Base-by-base conservation (phyloP, 2,888 invertebrate genomes). In the Coremacera marginata region DNA sequence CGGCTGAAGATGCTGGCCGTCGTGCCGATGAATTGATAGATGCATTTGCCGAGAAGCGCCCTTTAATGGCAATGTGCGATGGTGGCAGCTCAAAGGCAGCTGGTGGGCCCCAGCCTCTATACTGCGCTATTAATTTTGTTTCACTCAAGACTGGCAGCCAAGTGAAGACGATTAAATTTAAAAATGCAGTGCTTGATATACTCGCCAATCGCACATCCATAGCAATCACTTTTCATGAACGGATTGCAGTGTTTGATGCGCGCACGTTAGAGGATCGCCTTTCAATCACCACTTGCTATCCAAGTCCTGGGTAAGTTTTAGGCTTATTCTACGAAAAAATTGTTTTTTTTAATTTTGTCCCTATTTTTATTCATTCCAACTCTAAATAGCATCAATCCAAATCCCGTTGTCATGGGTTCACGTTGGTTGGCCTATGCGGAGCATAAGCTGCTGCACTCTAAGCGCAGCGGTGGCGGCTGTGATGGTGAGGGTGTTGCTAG, bases 241-340 rank as follows among this genome's bases (percentile, higher is more conserved):
- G 95, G 78, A 94, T 98, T 82, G 96, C 97, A 0, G 94, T 98
- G 14, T 97, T 98, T 89, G 97, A 97, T 90, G 95, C 97, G 3
- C 93, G 94, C 81, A 95, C 94, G 0, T 91, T 98, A 68, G 97
- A 97, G 85, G 96, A 97, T 89, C 91, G 94, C 57, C 91, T 96
- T 84, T 94, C 95, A 16, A 93, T 98, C 68, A 97, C 96, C 70
- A 95, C 96, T 37, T 98, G 98, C 89, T 96, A 94, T 89, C 94
- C 96, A 44, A 95, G 95, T 88, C 95, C 96, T 16, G 95, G 96
- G 82, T 94, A 76, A 83, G 86, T 83, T 27, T 44, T 51, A 37
- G 27, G 31, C 3, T 37, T 11, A 49, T 0, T 34, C 16, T 31
- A 3, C 7, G 1, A 8, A 7, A 25, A 27, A 8, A n/a, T n/a